These are phyloP conservation scores for Serilophus lunatus DNA, from an alignment of 2,113 vertebrate genomes.

Conservation along the genomic window DNA sequence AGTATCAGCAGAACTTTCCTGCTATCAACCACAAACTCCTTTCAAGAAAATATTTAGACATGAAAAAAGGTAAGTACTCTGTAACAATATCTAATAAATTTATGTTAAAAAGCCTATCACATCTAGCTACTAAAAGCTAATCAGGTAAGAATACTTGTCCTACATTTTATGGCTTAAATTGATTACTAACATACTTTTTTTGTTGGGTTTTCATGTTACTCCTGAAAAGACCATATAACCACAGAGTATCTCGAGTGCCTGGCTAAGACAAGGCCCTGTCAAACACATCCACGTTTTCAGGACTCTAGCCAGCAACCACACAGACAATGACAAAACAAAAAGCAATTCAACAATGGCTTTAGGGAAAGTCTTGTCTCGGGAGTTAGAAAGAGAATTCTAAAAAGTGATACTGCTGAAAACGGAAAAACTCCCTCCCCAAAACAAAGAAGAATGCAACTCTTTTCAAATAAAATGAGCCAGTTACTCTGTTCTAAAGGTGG, in stretches of 20 bases:
- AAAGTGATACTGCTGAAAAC: not conserved
- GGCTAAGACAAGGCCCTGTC: not conserved
- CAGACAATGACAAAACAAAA: not conserved
- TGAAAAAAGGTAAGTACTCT: not conserved
- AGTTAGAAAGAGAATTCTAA: not conserved
- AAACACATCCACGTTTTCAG: not conserved
- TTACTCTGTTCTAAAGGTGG: not conserved
- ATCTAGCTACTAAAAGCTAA: not conserved
- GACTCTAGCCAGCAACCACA: not conserved
- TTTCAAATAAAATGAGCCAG: not conserved
- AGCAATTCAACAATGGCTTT: not conserved
- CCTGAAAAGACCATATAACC: not conserved
- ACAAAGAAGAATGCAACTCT: not conserved
- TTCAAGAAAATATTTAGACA: not conserved
- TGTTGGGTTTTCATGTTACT: not conserved
- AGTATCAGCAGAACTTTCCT: not conserved
- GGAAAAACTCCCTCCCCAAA: not conserved
- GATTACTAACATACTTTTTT: not conserved
- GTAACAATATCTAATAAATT: not conserved
- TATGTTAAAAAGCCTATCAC: not conserved
- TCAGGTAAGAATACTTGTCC: not conserved
- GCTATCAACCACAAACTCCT: not conserved
- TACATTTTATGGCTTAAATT: not conserved
- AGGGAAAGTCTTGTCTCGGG: not conserved
- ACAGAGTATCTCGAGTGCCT: not conserved